phyloP scores from a whole-genome alignment of 2,797 vertebrate genomes.

The Alca torda region DNA sequence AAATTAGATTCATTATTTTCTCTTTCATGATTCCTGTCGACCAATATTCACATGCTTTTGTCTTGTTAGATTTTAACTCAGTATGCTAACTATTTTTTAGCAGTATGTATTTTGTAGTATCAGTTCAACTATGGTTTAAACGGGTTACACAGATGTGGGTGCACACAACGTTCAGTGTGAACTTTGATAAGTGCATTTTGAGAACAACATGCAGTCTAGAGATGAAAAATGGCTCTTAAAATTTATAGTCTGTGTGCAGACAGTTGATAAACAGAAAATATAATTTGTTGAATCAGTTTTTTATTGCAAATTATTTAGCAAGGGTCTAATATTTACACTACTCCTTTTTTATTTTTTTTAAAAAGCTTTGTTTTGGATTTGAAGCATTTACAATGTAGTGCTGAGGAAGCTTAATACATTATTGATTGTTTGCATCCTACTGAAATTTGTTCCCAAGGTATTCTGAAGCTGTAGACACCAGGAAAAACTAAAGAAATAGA shows the following conservation, averaged over 20 bases:
- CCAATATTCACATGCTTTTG: not conserved
- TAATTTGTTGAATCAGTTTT: not conserved
- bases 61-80: not conserved
- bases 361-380: not conserved
- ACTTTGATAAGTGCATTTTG: not conserved
- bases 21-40: not conserved
- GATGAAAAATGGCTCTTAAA: not conserved
- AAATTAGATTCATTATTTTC: not conserved
- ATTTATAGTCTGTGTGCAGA: not conserved
- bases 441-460: not conserved
- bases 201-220: not conserved
- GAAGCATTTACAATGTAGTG: not conserved
- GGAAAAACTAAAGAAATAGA: not conserved
- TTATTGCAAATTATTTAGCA: not conserved
- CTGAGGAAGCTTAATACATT: not conserved
- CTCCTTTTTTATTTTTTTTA: not conserved
- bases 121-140: not conserved
- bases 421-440: not conserved
- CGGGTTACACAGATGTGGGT: not conserved
- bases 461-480: not conserved
- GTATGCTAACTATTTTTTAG: not conserved
- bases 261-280: not conserved
- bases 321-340: not conserved
- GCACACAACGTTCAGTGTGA: not conserved
- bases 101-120: not conserved